phyloP scores from a whole-genome alignment of 2,113 vertebrate species.

The Bos javanicus region DNA sequence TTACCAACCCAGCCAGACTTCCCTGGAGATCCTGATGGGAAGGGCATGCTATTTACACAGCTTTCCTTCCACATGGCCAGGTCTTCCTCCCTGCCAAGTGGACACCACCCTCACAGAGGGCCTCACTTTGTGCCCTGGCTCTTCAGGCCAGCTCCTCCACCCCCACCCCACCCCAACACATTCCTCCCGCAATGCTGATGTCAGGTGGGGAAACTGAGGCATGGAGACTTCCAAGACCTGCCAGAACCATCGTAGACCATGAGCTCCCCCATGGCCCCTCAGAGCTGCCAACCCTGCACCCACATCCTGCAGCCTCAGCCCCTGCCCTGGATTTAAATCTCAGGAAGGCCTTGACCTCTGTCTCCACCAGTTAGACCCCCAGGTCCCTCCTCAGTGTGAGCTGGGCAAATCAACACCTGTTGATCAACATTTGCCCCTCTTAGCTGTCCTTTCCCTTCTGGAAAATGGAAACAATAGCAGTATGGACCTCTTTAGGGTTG shows the following conservation, averaged over 20 bases:
- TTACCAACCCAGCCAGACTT: not conserved
- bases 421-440: not conserved
- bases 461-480: not conserved
- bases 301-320: not conserved
- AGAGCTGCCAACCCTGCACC: not conserved
- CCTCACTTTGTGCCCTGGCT: not conserved
- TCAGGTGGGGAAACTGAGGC: not conserved
- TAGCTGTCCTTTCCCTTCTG: not conserved
- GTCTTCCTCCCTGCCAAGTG: not conserved
- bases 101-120: not conserved
- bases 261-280: not conserved
- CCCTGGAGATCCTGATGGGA: not conserved
- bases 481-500: not conserved
- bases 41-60: not conserved
- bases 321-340: not conserved
- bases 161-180: accelerated
- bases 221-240: not conserved
- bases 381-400: not conserved
- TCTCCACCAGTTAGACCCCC: not conserved
- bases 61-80: not conserved
- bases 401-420: not conserved
- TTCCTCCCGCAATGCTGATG: not conserved
- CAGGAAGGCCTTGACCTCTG: not conserved
- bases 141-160: not conserved
- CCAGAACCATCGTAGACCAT: not conserved